A percentile compares a stretch with the other conserved stretches of the same genome.
These are phyloP conservation scores for Zaprionus africanus DNA, from an alignment of 1,140 invertebrate species.

Conservation along the genomic window DNA sequence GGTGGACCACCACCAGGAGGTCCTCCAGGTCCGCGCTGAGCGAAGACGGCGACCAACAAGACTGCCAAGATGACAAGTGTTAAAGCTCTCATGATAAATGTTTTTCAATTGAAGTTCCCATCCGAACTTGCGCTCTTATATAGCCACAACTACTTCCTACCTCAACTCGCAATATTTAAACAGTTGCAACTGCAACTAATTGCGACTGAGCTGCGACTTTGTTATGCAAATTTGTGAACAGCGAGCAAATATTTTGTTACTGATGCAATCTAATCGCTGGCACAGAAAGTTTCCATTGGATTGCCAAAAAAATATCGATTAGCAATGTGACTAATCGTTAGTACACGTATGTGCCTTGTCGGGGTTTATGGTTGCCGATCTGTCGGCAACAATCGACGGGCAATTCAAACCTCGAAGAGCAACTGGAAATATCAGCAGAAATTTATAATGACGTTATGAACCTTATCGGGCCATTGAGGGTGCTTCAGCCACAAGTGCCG, in stretches of 20 bases:
- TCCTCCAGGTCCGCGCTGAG: constrained; percentile 19
- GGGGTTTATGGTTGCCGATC: constrained; percentile 7
- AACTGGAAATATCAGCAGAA: neutral
- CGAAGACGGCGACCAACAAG: constrained; percentile 38
- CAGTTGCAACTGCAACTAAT: constrained; percentile 25
- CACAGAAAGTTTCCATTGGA: constrained; percentile 30
- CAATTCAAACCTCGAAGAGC: neutral
- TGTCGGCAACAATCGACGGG: neutral
- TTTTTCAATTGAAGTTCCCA: constrained; percentile 1
- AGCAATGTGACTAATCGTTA: constrained; percentile 24
- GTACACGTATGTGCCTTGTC: neutral
- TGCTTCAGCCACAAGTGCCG: constrained; percentile 12
- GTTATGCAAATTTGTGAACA: constrained; percentile 25
- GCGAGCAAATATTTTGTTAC: constrained; percentile 23
- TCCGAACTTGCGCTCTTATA: constrained; percentile 34
- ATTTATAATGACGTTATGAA: constrained; percentile 2
- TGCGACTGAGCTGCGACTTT: neutral
- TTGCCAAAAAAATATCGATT: constrained; percentile 31
- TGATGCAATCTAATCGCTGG: constrained; percentile 31
- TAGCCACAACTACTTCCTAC: constrained; percentile 13
- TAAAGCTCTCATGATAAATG: constrained; percentile 40
- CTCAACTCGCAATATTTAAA: constrained; percentile 23
- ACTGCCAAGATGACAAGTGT: constrained; percentile 43
- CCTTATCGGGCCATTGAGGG: neutral
- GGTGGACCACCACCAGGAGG: constrained; percentile 13